Percentiles rank a stretch among this genome's conserved stretches.
phyloP scores from a whole-genome alignment of 2,888 invertebrate genomes.

The Zygothrica quintamaculata region DNA sequence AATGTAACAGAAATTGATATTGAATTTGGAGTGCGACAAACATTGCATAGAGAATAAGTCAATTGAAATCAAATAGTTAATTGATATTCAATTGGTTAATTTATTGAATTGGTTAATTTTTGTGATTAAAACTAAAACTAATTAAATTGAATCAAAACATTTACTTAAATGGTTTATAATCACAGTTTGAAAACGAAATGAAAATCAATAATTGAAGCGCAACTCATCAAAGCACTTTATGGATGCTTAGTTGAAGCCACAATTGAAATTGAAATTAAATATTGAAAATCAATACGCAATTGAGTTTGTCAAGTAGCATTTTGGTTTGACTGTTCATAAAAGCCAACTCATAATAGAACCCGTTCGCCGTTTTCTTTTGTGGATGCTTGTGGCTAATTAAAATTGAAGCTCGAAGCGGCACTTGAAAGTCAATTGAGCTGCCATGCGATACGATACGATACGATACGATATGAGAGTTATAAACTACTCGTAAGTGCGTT shows the following conservation, averaged over 20 bases:
- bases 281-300: slow-evolving; percentile 23
- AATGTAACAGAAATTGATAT: slow-evolving; percentile 27
- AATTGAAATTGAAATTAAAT: slow-evolving; percentile 5
- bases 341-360: slow-evolving; percentile 38
- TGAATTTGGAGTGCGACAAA: background rate
- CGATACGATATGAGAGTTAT: slow-evolving; percentile 6
- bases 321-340: slow-evolving; percentile 16
- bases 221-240: background rate
- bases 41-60: background rate
- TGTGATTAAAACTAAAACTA: too few species aligned
- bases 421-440: slow-evolving; percentile 69
- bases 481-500: slow-evolving; percentile 40
- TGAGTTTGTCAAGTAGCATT: slow-evolving; percentile 23
- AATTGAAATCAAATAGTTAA: slow-evolving; percentile 21
- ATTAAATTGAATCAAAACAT: background rate
- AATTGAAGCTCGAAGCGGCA: slow-evolving; percentile 65
- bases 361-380: slow-evolving; percentile 26
- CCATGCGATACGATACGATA: slow-evolving; percentile 19
- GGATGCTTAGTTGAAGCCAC: too few species aligned
- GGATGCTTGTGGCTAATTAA: slow-evolving; percentile 70
- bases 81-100: slow-evolving; percentile 24
- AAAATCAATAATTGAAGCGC: background rate
- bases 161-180: too few species aligned
- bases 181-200: background rate
- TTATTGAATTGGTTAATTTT: slow-evolving; percentile 35